Base-by-base conservation (phyloP, 1,140 invertebrate genomes). In the Solen grandis region DNA sequence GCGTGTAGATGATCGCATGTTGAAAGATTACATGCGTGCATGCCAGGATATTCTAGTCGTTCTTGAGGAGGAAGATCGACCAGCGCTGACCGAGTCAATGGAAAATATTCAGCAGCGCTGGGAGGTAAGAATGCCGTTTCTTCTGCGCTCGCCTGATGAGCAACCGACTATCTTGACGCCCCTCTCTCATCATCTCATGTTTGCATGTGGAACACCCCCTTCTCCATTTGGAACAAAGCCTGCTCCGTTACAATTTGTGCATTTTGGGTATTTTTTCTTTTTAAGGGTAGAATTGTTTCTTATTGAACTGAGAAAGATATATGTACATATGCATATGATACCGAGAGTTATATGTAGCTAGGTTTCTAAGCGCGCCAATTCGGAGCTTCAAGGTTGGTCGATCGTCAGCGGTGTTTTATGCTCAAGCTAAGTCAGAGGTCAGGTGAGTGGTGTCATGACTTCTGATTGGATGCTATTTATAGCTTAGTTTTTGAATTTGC, bases 11-110 rank as follows among this genome's bases (percentile, higher is more conserved):
- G 96, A 97, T 82, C 82, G 85, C 36, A 74, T 96, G 91, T 95
- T 98, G 70, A 94, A 96, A 33, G 96, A 97, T 84, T 94, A 98
- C 27, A 93, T 96, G 0, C 94, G 95, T 73, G 95, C 95, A 36
- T 96, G 96, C 52, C 94, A 97, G 82, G 96, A 98, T 89, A 93
- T 99, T 27, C 94, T 95, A 63, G 95, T 94, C 63, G 94, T 94
- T 57, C 88, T 97, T 41, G 94, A 95, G 1, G 92, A 93, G 57
- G 93, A 94, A 66, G 95, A 97, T 79, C 95, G 96, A 33, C 66
- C 86, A 91, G 93, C 8, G 90, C 93, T 16, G 93, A 97, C n/a
- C 92, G 77, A 85, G 31, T 83, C 68, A 10, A 84, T 89, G 82
- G 82, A 75, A 46, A 66, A 83, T 29, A 68, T 85, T 8, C 83